phyloP scores from a whole-genome alignment of 2,113 vertebrate genomes.

The Gila orcuttii region DNA sequence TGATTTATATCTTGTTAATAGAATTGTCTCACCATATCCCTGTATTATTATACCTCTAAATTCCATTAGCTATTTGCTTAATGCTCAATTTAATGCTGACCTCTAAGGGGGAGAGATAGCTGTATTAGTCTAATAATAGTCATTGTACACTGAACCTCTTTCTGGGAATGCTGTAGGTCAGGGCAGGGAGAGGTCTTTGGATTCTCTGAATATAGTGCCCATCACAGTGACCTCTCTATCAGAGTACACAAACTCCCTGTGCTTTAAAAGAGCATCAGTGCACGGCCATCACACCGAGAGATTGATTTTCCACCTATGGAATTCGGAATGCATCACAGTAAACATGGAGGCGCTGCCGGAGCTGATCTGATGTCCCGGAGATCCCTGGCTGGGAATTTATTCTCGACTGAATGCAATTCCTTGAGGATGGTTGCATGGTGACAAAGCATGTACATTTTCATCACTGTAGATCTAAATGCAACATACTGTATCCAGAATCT shows the following conservation, averaged over 20 bases:
- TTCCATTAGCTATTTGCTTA: constrained; percentile 98
- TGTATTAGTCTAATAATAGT: constrained; percentile 82
- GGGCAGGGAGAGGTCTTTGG: constrained; percentile 71
- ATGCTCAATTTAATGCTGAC: constrained; percentile 92
- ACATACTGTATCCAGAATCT: background rate
- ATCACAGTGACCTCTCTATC: constrained; percentile 55
- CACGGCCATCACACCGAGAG: constrained; percentile 38
- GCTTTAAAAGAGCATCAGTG: constrained; percentile 50
- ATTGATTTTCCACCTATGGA: constrained; percentile 48
- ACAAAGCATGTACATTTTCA: background rate
- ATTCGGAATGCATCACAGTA: constrained; percentile 37
- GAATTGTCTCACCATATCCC: constrained; percentile 99
- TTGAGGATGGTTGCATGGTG: background rate
- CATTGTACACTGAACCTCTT: constrained; percentile 78
- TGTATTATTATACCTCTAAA: constrained; percentile 97
- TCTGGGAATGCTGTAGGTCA: constrained; percentile 89
- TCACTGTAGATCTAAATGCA: background rate
- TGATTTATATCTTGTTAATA: constrained; percentile 99
- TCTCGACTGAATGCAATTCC: background rate
- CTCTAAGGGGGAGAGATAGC: constrained; percentile 82
- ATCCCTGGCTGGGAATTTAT: constrained; percentile 1
- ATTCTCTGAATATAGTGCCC: constrained; percentile 51
- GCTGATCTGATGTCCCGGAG: background rate
- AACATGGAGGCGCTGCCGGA: constrained; percentile 24
- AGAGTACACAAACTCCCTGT: constrained; percentile 34